These are phyloP conservation scores for Aleiodes alternator DNA, from an alignment of 2,888 invertebrate species.

Conservation along the genomic window DNA sequence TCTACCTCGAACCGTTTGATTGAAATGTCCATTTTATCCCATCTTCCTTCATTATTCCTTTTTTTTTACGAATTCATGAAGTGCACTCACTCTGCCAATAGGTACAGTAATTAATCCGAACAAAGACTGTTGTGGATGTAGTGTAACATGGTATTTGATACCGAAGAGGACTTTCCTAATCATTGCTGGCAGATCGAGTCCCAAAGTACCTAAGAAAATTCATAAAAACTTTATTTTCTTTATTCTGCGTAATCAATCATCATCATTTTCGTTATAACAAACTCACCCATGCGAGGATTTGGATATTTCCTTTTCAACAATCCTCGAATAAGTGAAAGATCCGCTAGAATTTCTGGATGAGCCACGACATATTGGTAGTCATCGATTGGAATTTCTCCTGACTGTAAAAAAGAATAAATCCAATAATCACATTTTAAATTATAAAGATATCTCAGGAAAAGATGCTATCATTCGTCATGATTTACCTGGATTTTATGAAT, in stretches of 20 bases:
- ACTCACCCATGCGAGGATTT: constrained; percentile 73
- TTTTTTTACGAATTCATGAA: neutral
- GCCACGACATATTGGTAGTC: constrained; percentile 87
- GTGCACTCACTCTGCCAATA: constrained; percentile 82
- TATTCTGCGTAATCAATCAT: no score
- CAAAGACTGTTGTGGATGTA: constrained; percentile 83
- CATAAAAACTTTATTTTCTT: neutral
- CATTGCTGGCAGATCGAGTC: constrained; percentile 79
- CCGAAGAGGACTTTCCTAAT: constrained; percentile 83
- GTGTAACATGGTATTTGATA: constrained; percentile 81
- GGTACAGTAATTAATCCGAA: constrained; percentile 82
- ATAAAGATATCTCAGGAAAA: neutral
- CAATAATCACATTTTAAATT: neutral
- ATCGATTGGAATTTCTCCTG: constrained; percentile 80
- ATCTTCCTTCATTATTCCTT: neutral
- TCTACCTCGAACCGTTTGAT: no score
- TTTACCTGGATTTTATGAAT: constrained; percentile 85
- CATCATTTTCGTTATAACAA: neutral
- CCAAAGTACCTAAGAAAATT: constrained; percentile 80
- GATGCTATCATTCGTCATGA: neutral
- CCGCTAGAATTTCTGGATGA: constrained; percentile 87
- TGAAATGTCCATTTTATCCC: no score
- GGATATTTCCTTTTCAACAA: constrained; percentile 88
- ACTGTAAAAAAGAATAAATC: constrained; percentile 72
- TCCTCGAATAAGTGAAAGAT: constrained; percentile 85